These are phyloP conservation scores for Dromius quadrimaculatus DNA, from an alignment of 2,888 invertebrate genomes.

Conservation along the genomic window DNA sequence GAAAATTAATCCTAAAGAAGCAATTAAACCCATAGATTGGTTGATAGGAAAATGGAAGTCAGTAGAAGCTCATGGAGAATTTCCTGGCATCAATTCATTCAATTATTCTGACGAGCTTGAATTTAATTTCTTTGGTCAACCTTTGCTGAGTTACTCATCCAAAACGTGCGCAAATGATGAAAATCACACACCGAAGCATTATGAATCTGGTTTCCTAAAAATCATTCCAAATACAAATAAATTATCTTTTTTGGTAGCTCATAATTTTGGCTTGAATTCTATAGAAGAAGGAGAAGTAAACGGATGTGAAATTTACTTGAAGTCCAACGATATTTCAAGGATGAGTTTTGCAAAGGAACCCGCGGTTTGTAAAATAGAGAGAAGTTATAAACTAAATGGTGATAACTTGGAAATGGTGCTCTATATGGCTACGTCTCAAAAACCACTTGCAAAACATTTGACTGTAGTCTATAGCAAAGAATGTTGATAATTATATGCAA, in stretches of 20 bases:
- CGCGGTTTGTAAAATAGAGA: constrained; percentile 67
- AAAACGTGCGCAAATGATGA: constrained; percentile 69
- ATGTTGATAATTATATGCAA: constrained; percentile 1
- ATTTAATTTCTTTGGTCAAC: constrained; percentile 73
- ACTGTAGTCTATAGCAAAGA: constrained; percentile 67
- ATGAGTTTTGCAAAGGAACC: constrained; percentile 71
- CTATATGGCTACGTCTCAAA: constrained; percentile 71
- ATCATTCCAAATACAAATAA: constrained; percentile 70
- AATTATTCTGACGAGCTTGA: constrained; percentile 71
- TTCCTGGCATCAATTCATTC: constrained; percentile 72
- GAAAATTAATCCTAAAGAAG: constrained; percentile 62
- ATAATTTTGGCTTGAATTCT: constrained; percentile 73
- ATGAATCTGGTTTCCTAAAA: constrained; percentile 73
- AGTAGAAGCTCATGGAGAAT: constrained; percentile 68
- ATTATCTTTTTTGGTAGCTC: constrained; percentile 71
- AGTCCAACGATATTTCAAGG: constrained; percentile 67
- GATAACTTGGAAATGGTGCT: constrained; percentile 67
- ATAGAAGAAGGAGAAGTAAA: constrained; percentile 71
- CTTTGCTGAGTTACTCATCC: constrained; percentile 71
- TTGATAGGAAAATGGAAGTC: constrained; percentile 73
- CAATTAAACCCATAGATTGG: constrained; percentile 71
- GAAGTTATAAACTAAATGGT: constrained; percentile 64
- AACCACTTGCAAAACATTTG: constrained; percentile 70
- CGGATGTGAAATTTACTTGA: constrained; percentile 63
- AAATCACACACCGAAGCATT: constrained; percentile 70